phyloP scores from a whole-genome alignment of 2,113 vertebrate species.

The Podiceps cristatus region DNA sequence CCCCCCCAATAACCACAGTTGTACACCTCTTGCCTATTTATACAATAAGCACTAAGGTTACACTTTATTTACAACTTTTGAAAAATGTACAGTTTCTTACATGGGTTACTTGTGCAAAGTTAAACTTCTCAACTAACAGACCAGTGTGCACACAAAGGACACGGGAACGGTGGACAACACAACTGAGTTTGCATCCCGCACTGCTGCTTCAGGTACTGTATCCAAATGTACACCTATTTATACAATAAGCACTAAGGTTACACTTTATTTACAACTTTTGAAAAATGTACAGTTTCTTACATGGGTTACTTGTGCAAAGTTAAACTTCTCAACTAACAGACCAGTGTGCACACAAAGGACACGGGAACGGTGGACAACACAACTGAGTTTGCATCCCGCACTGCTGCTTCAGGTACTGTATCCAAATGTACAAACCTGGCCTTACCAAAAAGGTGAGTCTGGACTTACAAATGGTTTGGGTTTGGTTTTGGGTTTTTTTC shows the following conservation, averaged over 20 bases:
- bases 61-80: slow-evolving; percentile 96
- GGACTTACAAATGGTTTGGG: slow-evolving; percentile 32
- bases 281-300: slow-evolving; percentile 99
- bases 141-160: slow-evolving; percentile 78
- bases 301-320: slow-evolving; percentile 97
- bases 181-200: slow-evolving; percentile 68
- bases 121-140: slow-evolving; percentile 78
- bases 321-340: slow-evolving; percentile 78
- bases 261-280: slow-evolving; percentile 96
- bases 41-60: slow-evolving; percentile 81
- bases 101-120: slow-evolving; percentile 97
- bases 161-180: slow-evolving; percentile 74
- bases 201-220: slow-evolving; percentile 69
- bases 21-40: slow-evolving; percentile 54
- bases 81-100: slow-evolving; percentile 99
- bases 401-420: slow-evolving; percentile 69
- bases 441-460: slow-evolving; percentile 57
- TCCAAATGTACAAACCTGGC: slow-evolving; percentile 69
- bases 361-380: slow-evolving; percentile 74
- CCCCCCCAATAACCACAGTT: neutral
- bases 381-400: slow-evolving; percentile 68
- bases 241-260: slow-evolving; percentile 81
- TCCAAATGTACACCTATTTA: no score
- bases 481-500: neutral
- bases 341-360: slow-evolving; percentile 78